These are phyloP conservation scores for Otolemur garnettii DNA, from an alignment of 2,113 vertebrate genomes.

Conservation along the genomic window DNA sequence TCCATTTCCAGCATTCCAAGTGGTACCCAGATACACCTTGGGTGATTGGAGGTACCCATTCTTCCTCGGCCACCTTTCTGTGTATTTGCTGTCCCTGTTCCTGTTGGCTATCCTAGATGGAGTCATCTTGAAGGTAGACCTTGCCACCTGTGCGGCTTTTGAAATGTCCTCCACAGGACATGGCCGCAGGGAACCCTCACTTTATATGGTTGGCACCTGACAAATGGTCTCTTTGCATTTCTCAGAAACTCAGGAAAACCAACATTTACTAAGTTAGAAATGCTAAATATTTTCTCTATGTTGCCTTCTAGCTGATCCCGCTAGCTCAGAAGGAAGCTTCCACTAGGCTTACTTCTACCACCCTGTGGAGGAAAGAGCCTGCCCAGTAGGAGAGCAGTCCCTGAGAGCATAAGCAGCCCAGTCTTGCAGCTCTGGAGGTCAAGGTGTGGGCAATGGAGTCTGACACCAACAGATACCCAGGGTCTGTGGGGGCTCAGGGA, in stretches of 20 bases:
- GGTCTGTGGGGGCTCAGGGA: not conserved
- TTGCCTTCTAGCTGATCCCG: not conserved
- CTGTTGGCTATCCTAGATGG: too few species aligned
- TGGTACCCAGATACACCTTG: rapidly evolving
- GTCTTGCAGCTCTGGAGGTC: not conserved
- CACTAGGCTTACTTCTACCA: not conserved
- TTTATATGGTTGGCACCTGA: not conserved
- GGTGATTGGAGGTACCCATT: rapidly evolving
- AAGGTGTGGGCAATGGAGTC: not conserved
- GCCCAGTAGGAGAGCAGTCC: not conserved
- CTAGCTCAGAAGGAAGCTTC: too few species aligned
- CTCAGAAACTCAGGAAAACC: not conserved
- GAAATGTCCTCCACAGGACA: not conserved
- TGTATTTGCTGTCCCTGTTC: too few species aligned
- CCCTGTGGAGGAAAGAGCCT: not conserved
- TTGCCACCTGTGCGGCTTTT: not conserved
- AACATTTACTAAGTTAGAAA: not conserved
- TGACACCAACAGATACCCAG: not conserved
- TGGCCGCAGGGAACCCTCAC: not conserved
- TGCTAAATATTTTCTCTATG: not conserved
- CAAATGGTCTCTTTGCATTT: not conserved
- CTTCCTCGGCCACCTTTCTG: not conserved
- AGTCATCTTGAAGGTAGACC: not conserved
- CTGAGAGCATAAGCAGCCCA: rapidly evolving
- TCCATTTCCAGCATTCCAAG: not conserved